Evolutionary conservation across 2,797 vertebrate genomes (phyloP).

Genomic region (Otolemur crassicaudatus): DNA sequence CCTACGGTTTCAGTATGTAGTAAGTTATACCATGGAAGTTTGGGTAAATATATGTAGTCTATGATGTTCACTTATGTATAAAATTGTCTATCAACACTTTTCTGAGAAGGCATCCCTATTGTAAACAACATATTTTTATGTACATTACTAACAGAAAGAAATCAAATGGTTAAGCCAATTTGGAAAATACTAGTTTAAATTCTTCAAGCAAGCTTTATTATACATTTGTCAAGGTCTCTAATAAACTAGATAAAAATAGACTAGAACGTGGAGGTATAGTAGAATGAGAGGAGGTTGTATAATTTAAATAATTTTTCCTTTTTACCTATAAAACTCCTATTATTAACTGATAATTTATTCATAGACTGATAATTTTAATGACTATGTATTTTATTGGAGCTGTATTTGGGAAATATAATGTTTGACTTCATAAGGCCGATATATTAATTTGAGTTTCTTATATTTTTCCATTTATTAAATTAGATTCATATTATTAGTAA

Average conservation of each 20-base stretch:
- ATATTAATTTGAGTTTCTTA: not conserved
- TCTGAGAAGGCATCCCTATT: not conserved
- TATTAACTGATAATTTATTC: not conserved
- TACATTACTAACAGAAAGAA: not conserved
- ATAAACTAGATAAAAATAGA: not conserved
- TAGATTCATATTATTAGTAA: not conserved
- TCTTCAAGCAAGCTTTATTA: not conserved
- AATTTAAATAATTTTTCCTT: not conserved
- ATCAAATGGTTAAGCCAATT: not conserved
- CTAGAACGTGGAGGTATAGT: accelerated
- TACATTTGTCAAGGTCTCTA: not conserved
- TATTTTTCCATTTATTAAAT: not conserved
- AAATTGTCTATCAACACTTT: not conserved
- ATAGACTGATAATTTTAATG: not conserved
- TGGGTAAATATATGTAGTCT: not conserved
- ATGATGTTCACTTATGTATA: not conserved
- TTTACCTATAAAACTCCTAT: not conserved
- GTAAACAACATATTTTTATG: not conserved
- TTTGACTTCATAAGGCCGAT: not conserved
- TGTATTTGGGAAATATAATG: not conserved
- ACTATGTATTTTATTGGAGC: not conserved
- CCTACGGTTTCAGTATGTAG: not conserved
- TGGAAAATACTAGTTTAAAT: not conserved
- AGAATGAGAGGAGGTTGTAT: accelerated
- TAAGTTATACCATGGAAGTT: not conserved